These are phyloP conservation scores for Anguilla pacifica DNA, from an alignment of 2,797 vertebrate species.

Conservation along the genomic window DNA sequence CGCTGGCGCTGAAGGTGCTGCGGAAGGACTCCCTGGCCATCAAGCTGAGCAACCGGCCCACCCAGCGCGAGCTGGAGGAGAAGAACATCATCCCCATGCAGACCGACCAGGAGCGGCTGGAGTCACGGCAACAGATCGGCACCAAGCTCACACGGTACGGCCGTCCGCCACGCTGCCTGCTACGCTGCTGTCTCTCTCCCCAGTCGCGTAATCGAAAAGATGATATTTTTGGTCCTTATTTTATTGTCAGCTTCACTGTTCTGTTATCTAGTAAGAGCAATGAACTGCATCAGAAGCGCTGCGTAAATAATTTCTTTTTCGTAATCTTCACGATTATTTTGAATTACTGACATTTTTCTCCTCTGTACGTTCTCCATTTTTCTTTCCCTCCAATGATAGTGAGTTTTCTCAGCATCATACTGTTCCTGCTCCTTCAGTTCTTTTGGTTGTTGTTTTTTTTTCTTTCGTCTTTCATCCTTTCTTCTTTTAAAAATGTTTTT, in stretches of 20 bases:
- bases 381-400: not conserved
- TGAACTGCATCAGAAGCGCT: too few species aligned
- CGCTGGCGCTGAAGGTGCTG: slow-evolving; percentile 92
- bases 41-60: slow-evolving; percentile 97
- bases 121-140: slow-evolving; percentile 94
- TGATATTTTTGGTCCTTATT: not conserved
- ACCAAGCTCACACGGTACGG: slow-evolving; percentile 92
- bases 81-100: slow-evolving; percentile 97
- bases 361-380: too few species aligned
- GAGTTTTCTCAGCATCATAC: not conserved
- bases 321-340: not conserved
- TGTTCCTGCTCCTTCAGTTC: not conserved
- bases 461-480: not conserved
- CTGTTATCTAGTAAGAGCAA: not conserved
- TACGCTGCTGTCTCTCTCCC: not conserved
- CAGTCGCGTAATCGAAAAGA: not conserved
- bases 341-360: not conserved
- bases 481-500: not conserved
- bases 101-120: slow-evolving; percentile 92
- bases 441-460: not conserved
- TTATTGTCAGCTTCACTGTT: not conserved
- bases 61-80: slow-evolving; percentile 93
- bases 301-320: not conserved
- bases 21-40: slow-evolving; percentile 97
- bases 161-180: not conserved